Evolutionary conservation across 2,888 invertebrate species (phyloP).

Genomic region (Dynastes maya): DNA sequence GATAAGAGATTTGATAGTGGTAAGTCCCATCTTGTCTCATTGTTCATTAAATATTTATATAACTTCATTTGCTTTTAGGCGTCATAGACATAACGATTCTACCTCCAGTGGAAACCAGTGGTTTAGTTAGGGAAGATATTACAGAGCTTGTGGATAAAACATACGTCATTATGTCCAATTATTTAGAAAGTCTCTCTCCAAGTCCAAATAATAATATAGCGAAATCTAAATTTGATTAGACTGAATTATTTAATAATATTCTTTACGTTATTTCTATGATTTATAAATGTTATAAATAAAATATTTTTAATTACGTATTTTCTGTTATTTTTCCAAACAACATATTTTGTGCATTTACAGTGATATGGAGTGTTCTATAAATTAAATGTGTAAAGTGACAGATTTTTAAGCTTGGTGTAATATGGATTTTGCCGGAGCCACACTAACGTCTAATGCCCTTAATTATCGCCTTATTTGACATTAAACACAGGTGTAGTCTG

Average conservation of each 20-base stretch:
- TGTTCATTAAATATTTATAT: conserved; percentile 15
- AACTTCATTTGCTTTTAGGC: conserved; percentile 69
- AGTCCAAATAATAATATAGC: conserved; percentile 60
- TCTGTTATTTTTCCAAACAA: not conserved
- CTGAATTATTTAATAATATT: conserved; percentile 52
- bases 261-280: conserved; percentile 51
- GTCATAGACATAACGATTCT: conserved; percentile 81
- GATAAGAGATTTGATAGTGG: conserved; percentile 77
- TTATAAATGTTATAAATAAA: conserved; percentile 51
- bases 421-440: no score
- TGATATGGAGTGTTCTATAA: no score
- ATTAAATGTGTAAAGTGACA: no score
- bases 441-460: no score
- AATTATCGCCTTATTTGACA: no score
- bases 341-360: not conserved
- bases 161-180: conserved; percentile 79
- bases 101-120: conserved; percentile 81
- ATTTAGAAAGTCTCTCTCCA: conserved; percentile 73
- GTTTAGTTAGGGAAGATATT: conserved; percentile 77
- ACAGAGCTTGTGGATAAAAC: conserved; percentile 78
- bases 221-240: conserved; percentile 55
- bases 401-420: no score
- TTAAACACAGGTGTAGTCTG: no score
- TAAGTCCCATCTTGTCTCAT: conserved; percentile 62
- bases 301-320: conserved; percentile 48